phyloP scores from a whole-genome alignment of 2,113 vertebrate genomes.

The Spheniscus mendiculus region DNA sequence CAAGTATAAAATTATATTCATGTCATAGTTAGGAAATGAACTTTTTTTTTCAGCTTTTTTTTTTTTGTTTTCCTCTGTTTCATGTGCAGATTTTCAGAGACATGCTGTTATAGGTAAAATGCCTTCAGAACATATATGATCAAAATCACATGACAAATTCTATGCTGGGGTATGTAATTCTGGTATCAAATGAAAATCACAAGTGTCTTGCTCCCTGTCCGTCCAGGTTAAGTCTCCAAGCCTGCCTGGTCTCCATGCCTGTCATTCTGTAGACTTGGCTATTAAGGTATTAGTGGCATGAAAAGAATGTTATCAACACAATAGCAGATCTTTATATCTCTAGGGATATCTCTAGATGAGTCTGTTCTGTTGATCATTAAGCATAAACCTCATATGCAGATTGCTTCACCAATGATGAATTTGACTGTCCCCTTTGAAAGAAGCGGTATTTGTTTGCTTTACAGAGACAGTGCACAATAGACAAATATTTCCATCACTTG shows the following conservation, averaged over 20 bases:
- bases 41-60: not conserved
- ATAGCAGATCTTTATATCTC: constrained; percentile 1
- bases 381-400: not conserved
- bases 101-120: not conserved
- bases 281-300: constrained; percentile 26
- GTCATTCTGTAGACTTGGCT: not conserved
- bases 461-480: not conserved
- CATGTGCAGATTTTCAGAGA: not conserved
- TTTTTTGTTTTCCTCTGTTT: not conserved
- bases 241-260: not conserved
- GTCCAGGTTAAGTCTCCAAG: not conserved
- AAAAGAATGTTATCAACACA: constrained; percentile 65
- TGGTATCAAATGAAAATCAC: not conserved
- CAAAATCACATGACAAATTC: not conserved
- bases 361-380: not conserved
- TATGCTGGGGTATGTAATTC: not conserved
- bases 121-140: not conserved
- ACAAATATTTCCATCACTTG: constrained; percentile 27
- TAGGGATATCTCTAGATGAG: constrained; percentile 29
- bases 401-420: constrained; percentile 1
- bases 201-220: not conserved
- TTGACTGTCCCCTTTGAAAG: not conserved
- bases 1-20: constrained; percentile 36
- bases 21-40: not conserved
- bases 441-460: constrained; percentile 35